Evolutionary conservation across 2,113 vertebrate species (phyloP), one percentile per base, ranked within the genome.

Genomic region (Ammospiza nelsoni): DNA sequence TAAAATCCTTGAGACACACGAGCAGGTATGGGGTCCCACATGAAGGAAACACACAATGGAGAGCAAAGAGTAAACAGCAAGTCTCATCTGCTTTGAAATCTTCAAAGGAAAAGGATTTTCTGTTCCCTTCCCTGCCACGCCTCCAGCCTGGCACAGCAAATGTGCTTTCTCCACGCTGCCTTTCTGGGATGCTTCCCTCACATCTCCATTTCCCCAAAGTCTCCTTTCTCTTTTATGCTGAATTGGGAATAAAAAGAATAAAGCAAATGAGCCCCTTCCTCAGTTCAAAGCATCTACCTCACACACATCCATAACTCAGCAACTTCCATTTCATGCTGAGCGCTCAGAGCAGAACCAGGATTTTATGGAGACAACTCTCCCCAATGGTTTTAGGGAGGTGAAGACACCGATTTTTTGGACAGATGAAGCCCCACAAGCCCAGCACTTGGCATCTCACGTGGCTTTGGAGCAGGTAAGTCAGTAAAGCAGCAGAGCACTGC

Each of bases 201-300:
- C 68, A 46, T 4, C 85, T 25, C 71, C 27, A 33, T 84, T 89
- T 86, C 94, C 88, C 86, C 5, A 24, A 91, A 90, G 77, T 58
- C 86, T 95, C 68, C 44, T 72, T 77, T 90, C 94, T 94, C 86
- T 81, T 93, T 94, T 81, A 85, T 92, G 93, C 90, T 91, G 94
- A 95, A 93, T 55, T 44, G 35, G 83, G 80, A 93, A 96, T 85
- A 92, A 94, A 93, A 90, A 91, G 88, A 91, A 88, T 84, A 91
- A 87, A 94, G 95, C 58, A 95, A 93, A 92, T 79, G 89, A 97
- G 80, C 96, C 96, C 96, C 95, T 93, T 95, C 92, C 83, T 93
- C 96, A 96, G 76, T 57, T 84, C 92, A 66, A 83, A 92, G 90
- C 90, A 89, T 89, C 90, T 95, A 91, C 89, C 82, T 44, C 85